Conservation (phyloP, 2,797 vertebrate genomes). For the Tamandua tetradactyla region DNA sequence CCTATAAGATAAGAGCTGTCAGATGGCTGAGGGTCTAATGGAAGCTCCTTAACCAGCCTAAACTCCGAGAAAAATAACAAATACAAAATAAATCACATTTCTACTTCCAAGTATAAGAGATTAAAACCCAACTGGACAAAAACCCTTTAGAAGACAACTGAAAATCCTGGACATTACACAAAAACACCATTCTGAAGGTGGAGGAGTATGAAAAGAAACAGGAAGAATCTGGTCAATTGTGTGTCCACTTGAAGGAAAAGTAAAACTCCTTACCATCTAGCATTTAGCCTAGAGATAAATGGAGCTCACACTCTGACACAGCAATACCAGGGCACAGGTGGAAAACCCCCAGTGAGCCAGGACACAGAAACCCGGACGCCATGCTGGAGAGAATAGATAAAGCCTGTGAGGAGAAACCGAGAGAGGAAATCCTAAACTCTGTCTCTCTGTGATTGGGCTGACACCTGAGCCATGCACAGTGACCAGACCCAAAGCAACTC, state of each 20-base stretch:
- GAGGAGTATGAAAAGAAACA: too few species aligned
- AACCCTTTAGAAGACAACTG: not conserved
- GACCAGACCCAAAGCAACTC: not conserved
- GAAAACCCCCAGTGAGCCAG: not conserved
- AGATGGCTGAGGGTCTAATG: not conserved
- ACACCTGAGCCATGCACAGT: not conserved
- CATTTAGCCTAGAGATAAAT: not conserved
- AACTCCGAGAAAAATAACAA: not conserved
- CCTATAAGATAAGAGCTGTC: not conserved
- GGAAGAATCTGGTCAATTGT: too few species aligned
- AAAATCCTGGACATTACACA: not conserved
- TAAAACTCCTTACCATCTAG: not conserved
- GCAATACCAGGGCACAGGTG: not conserved
- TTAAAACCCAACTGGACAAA: not conserved
- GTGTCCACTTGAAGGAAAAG: not conserved
- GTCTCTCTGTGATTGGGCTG: not conserved
- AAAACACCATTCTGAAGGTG: too few species aligned
- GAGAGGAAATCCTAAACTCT: not conserved
- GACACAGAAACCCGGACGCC: not conserved
- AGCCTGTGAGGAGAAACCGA: not conserved
- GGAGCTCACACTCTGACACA: not conserved
- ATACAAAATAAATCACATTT: not conserved
- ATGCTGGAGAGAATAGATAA: not conserved
- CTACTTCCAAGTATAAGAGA: not conserved
- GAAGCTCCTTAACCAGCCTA: not conserved